Percentiles rank a stretch among this genome's conserved stretches.
These are phyloP conservation scores for Ephialtes manifestator DNA, from an alignment of 2,888 invertebrate genomes.

Conservation along the genomic window DNA sequence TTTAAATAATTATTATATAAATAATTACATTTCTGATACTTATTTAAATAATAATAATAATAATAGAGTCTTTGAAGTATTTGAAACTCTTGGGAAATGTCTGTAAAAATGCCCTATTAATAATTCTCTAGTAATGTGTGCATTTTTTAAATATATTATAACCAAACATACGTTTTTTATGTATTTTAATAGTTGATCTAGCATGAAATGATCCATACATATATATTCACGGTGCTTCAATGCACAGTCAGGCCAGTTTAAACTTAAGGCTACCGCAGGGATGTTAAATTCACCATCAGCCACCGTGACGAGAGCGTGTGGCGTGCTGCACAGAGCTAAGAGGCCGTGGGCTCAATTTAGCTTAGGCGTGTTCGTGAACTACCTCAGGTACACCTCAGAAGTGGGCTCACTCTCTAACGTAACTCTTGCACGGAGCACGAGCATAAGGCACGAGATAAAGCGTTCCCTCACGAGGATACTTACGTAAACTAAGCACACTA, in stretches of 20 bases:
- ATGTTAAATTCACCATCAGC: slow-evolving; percentile 21
- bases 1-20: no score
- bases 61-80: no score
- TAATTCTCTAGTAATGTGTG: background rate
- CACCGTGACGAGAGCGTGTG: slow-evolving; percentile 8
- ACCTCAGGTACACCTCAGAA: slow-evolving; percentile 54
- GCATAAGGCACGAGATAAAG: slow-evolving; percentile 55
- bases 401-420: slow-evolving; percentile 37
- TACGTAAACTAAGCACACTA: slow-evolving; percentile 60
- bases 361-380: slow-evolving; percentile 60
- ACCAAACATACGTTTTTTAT: background rate
- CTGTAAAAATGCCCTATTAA: background rate
- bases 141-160: background rate
- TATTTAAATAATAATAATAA: no score
- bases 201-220: background rate
- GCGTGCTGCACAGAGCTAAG: slow-evolving; percentile 23
- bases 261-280: slow-evolving; percentile 28
- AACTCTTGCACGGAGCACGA: slow-evolving; percentile 49
- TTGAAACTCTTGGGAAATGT: no score
- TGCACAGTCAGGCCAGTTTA: slow-evolving; percentile 9
- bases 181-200: background rate
- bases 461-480: slow-evolving; percentile 64
- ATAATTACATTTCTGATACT: no score
- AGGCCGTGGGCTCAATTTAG: slow-evolving; percentile 63
- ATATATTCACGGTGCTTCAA: slow-evolving; percentile 16